These are phyloP conservation scores for Clusia tigrina DNA, from an alignment of 2,888 invertebrate species.

Conservation along the genomic window DNA sequence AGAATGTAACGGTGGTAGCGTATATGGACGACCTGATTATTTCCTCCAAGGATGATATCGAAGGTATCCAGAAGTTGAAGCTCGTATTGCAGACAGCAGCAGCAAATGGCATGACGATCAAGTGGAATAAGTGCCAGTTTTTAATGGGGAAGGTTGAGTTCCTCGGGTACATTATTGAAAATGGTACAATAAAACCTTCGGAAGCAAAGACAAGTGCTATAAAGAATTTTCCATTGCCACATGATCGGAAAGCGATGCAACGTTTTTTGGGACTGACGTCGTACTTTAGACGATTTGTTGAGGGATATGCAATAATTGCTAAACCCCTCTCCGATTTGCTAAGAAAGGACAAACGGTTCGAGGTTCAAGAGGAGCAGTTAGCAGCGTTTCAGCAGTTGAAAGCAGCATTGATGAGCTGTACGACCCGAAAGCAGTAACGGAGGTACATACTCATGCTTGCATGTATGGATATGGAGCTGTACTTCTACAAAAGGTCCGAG, in stretches of 20 bases:
- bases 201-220: conserved; percentile 23
- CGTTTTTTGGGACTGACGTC: too few relatives aligned
- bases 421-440: too few relatives aligned
- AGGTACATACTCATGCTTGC: too few relatives aligned
- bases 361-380: too few relatives aligned
- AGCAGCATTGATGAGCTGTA: too few relatives aligned
- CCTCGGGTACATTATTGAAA: conserved; percentile 28
- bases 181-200: conserved; percentile 26
- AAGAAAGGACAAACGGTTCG: too few relatives aligned
- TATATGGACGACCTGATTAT: conserved; percentile 38
- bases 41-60: conserved; percentile 28
- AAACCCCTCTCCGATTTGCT: too few relatives aligned
- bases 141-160: conserved; percentile 30
- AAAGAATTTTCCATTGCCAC: conserved; percentile 23
- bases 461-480: too few relatives aligned
- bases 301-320: too few relatives aligned
- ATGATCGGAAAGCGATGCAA: conserved; percentile 27
- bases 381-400: too few relatives aligned
- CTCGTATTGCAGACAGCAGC: conserved; percentile 25
- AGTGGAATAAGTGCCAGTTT: conserved; percentile 38
- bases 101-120: conserved; percentile 27
- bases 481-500: too few relatives aligned
- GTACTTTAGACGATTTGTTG: too few relatives aligned
- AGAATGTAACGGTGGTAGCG: conserved; percentile 21
- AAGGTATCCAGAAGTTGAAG: conserved; percentile 27